Evolutionary conservation across 2,888 invertebrate genomes (phyloP), one percentile per base, ranked within the genome.

Genomic region (Rotaria macrura): DNA sequence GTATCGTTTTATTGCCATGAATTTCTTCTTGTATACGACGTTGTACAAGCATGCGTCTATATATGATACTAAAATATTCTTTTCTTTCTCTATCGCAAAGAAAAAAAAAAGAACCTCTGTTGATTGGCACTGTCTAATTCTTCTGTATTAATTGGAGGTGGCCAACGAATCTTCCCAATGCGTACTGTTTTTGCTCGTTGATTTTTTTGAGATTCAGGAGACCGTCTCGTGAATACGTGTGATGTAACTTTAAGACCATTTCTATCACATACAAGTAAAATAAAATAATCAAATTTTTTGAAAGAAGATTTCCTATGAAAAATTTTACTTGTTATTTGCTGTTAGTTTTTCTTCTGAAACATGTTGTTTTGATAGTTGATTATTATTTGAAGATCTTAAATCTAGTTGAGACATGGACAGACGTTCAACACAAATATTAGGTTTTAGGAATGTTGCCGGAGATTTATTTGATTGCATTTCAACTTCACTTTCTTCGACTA

Each of bases 181-280:
- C 96, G 92, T 0, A 97, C 96, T 0, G 96, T 97, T 89, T 96
- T 96, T 0, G 96, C 96, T 47, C 96, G 92, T 0, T 96, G 96
- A 89, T 96, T 96, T 38, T 57, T 94, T 3, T 95, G 95, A 0
- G 95, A 95, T 0, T 96, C 95, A 0, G 96, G 95, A 0, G n/a
- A 94, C 92, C 90, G 91, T 52, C 89, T 89, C 1, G 89, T 89
- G 2, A 88, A 88, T 12, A 65, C 34, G 38, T 65, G 34, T 29
- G 65, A 65, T 10, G 65, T 25, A 38, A 65, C 65, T 65, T 65
- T 65, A n/a, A n/a, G n/a, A n/a, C n/a, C n/a, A n/a, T n/a, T n/a
- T n/a, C n/a, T n/a, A n/a, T n/a, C n/a, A n/a, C n/a, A n/a, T n/a
- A n/a, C n/a, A n/a, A n/a, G n/a, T n/a, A n/a, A n/a, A n/a, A n/a